Evolutionary conservation across 2,113 vertebrate species (phyloP), one percentile per base, ranked within the genome.

Genomic region (Leucopsar rothschildi): DNA sequence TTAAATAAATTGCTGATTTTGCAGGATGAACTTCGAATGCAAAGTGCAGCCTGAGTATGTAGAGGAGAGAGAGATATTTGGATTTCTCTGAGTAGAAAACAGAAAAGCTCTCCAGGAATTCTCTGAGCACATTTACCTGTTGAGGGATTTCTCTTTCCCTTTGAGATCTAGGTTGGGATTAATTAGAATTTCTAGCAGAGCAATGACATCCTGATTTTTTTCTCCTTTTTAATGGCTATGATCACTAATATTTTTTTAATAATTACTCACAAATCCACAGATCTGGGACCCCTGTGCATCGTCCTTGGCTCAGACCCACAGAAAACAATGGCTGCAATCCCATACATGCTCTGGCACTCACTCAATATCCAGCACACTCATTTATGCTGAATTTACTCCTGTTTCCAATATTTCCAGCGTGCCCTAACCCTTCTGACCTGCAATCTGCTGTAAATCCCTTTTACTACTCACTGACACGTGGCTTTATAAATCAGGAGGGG

Each of bases 251-350:
- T 95, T 96, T 95, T 13, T 95, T 90, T 8, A 76, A 92, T 65
- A 81, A 89, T 89, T 40, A 14, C 77, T 94, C 89, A 52, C 95
- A 97, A 97, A 97, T 93, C 79, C 94, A 93, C 80, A 56, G 73
- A 71, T 95, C 77, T 91, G 68, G 72, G 89, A 55, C 88, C 95
- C 68, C 91, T 97, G 92, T 97, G 90, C 82, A 53, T 91, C 59
- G 55, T 35, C 82, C 94, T 97, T 98, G 96, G 95, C 96, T 91
- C 44, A 11, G 45, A 27, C 86, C 92, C 97, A 97, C 71, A 70
- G 90, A 83, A 97, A 98, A 98, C 92, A 97, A 94, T 94, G 83
- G 81, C 82, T 96, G 94, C 89, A 87, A 47, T 97, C 92, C 94
- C 95, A 95, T 91, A 69, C 52, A 94, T 76, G 92, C 96, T 96